phyloP scores from a whole-genome alignment of 2,113 vertebrate genomes.

The Strix uralensis region DNA sequence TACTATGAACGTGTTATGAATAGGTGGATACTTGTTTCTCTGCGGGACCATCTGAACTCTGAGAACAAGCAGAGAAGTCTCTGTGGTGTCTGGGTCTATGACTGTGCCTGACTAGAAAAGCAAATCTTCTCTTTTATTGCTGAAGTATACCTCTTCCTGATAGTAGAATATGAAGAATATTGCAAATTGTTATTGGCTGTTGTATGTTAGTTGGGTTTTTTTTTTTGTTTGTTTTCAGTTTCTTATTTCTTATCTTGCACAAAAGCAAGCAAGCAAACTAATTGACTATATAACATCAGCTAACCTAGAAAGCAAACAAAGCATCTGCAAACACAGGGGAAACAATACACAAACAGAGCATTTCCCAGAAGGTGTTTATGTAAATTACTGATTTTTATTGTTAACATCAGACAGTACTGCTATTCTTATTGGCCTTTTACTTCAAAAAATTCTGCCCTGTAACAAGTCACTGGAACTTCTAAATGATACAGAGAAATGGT shows the following conservation, averaged over 20 bases:
- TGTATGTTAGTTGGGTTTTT: neutral
- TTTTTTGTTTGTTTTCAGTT: neutral
- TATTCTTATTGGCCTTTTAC: neutral
- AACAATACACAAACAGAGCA: neutral
- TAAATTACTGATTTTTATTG: neutral
- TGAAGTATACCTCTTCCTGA: neutral
- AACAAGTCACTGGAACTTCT: neutral
- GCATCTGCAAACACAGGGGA: neutral
- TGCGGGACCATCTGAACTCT: neutral
- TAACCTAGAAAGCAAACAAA: constrained; percentile 1
- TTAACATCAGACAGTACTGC: neutral
- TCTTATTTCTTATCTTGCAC: neutral
- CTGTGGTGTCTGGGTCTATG: neutral
- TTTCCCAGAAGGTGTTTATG: neutral
- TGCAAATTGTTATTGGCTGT: neutral
- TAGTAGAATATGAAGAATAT: neutral
- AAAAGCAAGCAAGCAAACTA: neutral
- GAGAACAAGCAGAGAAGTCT: neutral
- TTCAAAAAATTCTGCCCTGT: neutral
- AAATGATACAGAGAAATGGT: neutral
- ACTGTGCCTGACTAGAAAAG: neutral
- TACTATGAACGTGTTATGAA: neutral
- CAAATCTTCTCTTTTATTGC: neutral
- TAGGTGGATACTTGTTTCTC: neutral
- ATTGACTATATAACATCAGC: neutral